phyloP scores from a whole-genome alignment of 2,113 vertebrate species.

The Barnardius zonarius region DNA sequence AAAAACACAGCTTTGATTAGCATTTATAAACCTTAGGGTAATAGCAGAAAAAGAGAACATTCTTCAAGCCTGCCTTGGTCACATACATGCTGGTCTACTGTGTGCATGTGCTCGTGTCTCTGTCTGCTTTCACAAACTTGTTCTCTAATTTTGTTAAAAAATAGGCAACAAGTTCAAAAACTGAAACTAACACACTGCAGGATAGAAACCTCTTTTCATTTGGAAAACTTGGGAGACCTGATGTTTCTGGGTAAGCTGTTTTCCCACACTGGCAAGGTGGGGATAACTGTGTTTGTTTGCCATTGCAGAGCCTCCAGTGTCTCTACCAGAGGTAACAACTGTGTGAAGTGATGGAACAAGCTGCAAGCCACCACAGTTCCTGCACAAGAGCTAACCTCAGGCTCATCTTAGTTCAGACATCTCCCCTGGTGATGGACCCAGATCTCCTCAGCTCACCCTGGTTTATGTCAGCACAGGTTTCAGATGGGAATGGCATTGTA shows the following conservation, averaged over 20 bases:
- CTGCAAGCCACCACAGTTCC: accelerated
- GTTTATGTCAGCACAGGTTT: accelerated
- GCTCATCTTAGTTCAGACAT: not conserved
- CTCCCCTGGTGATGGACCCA: not conserved
- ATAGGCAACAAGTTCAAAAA: not conserved
- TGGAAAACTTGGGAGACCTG: not conserved
- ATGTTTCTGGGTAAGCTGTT: not conserved
- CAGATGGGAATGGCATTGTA: not conserved
- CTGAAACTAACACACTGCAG: not conserved
- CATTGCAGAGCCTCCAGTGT: not conserved
- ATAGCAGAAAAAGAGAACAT: not conserved
- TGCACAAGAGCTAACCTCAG: accelerated
- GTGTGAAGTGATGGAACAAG: not conserved
- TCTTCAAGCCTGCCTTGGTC: not conserved
- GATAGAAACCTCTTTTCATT: not conserved
- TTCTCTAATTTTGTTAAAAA: not conserved
- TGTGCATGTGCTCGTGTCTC: accelerated
- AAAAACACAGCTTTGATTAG: not conserved
- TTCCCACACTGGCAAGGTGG: not conserved
- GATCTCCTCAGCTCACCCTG: not conserved
- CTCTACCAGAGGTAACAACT: not conserved
- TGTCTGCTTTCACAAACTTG: not conserved
- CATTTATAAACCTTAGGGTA: not conserved
- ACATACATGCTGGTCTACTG: not conserved
- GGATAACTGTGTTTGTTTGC: not conserved